A percentile compares a stretch with the other conserved stretches of the same genome.
These are phyloP conservation scores for Lepus townsendii DNA, from an alignment of 2,797 vertebrate species.

Conservation along the genomic window DNA sequence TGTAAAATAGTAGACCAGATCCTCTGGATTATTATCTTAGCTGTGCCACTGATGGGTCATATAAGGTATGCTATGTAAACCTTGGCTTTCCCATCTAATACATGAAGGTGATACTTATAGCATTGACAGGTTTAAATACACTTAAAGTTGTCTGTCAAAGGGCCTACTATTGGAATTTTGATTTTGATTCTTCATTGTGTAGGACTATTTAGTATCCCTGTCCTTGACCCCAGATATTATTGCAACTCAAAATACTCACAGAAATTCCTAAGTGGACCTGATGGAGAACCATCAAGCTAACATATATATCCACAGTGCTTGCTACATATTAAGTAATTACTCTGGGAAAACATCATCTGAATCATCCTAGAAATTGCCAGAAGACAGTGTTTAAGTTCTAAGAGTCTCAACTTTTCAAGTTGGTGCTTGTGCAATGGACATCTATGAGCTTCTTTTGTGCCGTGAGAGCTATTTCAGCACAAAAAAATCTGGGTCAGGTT, in stretches of 20 bases:
- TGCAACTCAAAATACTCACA: slow-evolving; percentile 12
- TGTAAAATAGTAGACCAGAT: not conserved
- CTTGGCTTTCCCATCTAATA: slow-evolving; percentile 25
- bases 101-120: not conserved
- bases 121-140: not conserved
- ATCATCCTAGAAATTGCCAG: not conserved
- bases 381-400: not conserved
- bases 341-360: not conserved
- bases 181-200: not conserved
- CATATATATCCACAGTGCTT: not conserved
- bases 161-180: not conserved
- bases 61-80: not conserved
- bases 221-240: not conserved
- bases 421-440: not conserved
- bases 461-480: not conserved
- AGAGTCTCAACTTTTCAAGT: not conserved
- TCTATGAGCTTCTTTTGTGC: not conserved
- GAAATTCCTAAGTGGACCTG: not conserved
- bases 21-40: not conserved
- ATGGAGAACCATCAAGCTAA: not conserved
- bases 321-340: not conserved
- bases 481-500: not conserved
- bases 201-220: not conserved
- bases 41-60: not conserved
- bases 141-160: slow-evolving; percentile 16